A percentile compares a stretch with the other conserved stretches of the same genome.
Evolutionary conservation across 2,888 invertebrate species (phyloP).

Genomic region (Caenorhabditis zanzibari): DNA sequence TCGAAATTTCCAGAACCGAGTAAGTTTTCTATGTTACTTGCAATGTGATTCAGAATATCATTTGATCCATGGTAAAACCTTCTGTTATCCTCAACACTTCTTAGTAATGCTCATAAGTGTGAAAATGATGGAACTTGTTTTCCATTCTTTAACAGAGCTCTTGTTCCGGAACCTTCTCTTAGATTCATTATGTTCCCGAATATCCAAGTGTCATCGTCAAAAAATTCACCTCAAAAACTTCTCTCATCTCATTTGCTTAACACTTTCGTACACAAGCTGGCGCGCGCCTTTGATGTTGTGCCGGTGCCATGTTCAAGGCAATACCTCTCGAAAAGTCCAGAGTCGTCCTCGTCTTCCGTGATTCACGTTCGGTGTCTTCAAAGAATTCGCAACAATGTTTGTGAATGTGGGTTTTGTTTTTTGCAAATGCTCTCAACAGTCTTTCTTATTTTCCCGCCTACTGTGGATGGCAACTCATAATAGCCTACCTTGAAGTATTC

Average conservation of each 20-base stretch:
- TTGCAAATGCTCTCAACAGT: background rate
- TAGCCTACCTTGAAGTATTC: slow-evolving; percentile 44
- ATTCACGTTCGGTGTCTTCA: slow-evolving; percentile 46
- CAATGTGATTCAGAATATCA: too few relatives aligned
- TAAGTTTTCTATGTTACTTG: background rate
- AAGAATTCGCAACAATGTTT: slow-evolving; percentile 35
- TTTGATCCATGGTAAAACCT: background rate
- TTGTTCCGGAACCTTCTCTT: too few relatives aligned
- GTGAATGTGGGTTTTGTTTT: slow-evolving; percentile 2
- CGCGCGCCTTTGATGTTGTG: slow-evolving; percentile 29
- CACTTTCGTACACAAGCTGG: slow-evolving; percentile 3
- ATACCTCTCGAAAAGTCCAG: slow-evolving; percentile 20
- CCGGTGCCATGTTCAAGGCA: background rate
- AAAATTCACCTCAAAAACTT: too few relatives aligned
- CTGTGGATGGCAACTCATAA: slow-evolving; percentile 32
- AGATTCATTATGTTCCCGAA: background rate
- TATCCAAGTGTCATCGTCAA: too few relatives aligned
- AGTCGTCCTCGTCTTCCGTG: slow-evolving; percentile 7
- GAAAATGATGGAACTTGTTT: too few relatives aligned
- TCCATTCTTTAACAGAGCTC: too few relatives aligned
- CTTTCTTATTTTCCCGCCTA: slow-evolving; percentile 20
- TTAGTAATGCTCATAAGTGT: too few relatives aligned
- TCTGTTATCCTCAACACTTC: background rate
- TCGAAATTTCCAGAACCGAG: background rate
- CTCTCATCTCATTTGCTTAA: slow-evolving; percentile 20